These are phyloP conservation scores for Pedicia rivosa DNA, from an alignment of 2,888 invertebrate genomes.

Conservation along the genomic window DNA sequence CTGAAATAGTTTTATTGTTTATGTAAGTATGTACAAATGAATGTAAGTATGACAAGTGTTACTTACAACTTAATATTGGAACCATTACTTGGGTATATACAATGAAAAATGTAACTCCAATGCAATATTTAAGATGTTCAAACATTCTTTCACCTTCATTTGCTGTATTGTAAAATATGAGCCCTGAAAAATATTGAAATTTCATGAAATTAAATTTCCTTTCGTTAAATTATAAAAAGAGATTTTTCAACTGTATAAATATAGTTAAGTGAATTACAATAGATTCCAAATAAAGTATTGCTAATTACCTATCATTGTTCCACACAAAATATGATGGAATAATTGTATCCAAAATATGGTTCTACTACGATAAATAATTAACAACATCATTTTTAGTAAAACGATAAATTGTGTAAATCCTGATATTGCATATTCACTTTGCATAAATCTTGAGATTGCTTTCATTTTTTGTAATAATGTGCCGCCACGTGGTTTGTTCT, in stretches of 20 bases:
- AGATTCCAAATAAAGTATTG: not conserved
- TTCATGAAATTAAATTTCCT: too few relatives aligned
- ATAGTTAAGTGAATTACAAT: not conserved
- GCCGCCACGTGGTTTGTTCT: constrained; percentile 12
- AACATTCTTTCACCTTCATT: constrained; percentile 50
- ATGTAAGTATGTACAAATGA: too few relatives aligned
- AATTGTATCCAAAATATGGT: constrained; percentile 43
- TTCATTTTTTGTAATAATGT: constrained; percentile 35
- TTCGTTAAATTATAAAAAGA: too few relatives aligned
- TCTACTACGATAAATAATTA: constrained; percentile 40
- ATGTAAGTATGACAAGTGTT: too few relatives aligned
- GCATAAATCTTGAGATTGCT: constrained; percentile 27
- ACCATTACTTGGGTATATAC: constrained; percentile 53
- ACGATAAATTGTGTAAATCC: constrained; percentile 41
- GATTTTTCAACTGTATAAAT: not conserved
- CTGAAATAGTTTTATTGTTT: constrained; percentile 24
- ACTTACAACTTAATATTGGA: constrained; percentile 50
- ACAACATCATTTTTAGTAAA: constrained; percentile 40
- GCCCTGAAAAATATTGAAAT: constrained; percentile 30
- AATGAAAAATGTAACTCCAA: constrained; percentile 46
- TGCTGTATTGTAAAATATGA: constrained; percentile 44
- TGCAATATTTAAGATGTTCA: constrained; percentile 49
- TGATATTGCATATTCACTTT: constrained; percentile 34
- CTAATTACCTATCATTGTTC: constrained; percentile 31
- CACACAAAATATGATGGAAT: constrained; percentile 43